A percentile compares a stretch with the other conserved stretches of the same genome.
phyloP scores from a whole-genome alignment of 2,113 vertebrate genomes.

The Phalacrocorax brasilianus region DNA sequence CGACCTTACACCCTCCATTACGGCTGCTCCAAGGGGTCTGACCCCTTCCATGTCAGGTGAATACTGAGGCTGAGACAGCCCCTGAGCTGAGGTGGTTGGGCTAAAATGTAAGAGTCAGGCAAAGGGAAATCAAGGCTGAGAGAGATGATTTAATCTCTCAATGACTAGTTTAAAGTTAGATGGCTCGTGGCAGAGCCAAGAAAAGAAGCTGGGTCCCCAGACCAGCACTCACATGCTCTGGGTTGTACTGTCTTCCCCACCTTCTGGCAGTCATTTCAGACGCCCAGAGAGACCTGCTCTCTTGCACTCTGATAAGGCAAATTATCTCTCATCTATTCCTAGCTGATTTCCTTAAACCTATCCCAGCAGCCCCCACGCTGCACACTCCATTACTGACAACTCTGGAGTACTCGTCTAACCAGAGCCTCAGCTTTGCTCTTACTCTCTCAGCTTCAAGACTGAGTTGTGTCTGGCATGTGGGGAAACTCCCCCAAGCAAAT shows the following conservation, averaged over 20 bases:
- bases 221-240: not conserved
- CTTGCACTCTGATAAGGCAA: constrained; percentile 2
- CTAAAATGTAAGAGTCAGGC: not conserved
- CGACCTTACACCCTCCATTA: not conserved
- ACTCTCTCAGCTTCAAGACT: not conserved
- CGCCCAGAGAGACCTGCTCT: constrained; percentile 21
- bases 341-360: constrained; percentile 33
- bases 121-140: not conserved
- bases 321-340: constrained; percentile 43
- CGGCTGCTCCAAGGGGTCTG: not conserved
- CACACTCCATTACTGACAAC: not conserved
- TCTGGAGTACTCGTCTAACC: constrained; percentile 23
- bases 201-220: not conserved
- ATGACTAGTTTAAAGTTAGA: not conserved
- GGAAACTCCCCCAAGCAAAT: not conserved
- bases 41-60: not conserved
- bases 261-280: constrained; percentile 11
- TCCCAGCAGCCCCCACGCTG: constrained; percentile 1
- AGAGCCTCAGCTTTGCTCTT: constrained; percentile 37
- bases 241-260: not conserved
- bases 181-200: not conserved
- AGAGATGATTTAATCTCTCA: not conserved
- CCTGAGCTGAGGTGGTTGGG: fast-evolving
- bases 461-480: not conserved
- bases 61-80: not conserved